Evolutionary conservation across 35 echinoderm and acorn worm genomes (phyloP).

Genomic region (Holothuria glaberrima): DNA sequence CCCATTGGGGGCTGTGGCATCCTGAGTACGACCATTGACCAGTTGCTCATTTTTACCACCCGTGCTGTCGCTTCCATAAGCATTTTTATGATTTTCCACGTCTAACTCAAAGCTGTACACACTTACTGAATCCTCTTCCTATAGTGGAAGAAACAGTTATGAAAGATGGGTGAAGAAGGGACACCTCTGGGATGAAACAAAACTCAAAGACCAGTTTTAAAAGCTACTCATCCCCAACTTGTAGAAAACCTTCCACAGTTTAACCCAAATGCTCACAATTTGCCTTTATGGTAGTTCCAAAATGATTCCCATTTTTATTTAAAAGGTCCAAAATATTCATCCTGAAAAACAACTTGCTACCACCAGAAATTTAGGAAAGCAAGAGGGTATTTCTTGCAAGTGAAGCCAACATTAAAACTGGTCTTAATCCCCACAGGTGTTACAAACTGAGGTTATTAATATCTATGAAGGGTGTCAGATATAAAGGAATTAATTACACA

Average conservation of each 20-base stretch:
- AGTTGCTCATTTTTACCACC: neutral
- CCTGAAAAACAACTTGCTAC: no score
- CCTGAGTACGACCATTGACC: neutral
- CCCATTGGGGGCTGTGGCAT: slow-evolving; percentile 11
- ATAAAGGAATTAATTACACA: no score
- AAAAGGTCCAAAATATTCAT: no score
- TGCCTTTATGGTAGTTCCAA: no score
- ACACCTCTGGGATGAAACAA: neutral
- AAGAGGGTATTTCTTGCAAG: no score
- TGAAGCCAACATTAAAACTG: neutral
- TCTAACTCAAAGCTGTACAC: slow-evolving; percentile 95
- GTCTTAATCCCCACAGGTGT: neutral
- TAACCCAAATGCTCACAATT: neutral
- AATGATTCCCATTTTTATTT: no score
- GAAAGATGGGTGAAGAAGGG: slow-evolving; percentile 40
- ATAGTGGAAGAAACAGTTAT: slow-evolving; percentile 19
- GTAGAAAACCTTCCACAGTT: no score
- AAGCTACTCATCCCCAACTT: no score
- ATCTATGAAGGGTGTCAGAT: no score
- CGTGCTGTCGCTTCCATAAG: neutral
- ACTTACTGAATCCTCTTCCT: slow-evolving; percentile 82
- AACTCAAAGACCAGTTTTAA: neutral
- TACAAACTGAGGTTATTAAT: no score
- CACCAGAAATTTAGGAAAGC: no score
- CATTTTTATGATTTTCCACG: slow-evolving; percentile 28